These are phyloP conservation scores for Agrochola lota DNA, from an alignment of 2,888 invertebrate genomes.

Conservation along the genomic window DNA sequence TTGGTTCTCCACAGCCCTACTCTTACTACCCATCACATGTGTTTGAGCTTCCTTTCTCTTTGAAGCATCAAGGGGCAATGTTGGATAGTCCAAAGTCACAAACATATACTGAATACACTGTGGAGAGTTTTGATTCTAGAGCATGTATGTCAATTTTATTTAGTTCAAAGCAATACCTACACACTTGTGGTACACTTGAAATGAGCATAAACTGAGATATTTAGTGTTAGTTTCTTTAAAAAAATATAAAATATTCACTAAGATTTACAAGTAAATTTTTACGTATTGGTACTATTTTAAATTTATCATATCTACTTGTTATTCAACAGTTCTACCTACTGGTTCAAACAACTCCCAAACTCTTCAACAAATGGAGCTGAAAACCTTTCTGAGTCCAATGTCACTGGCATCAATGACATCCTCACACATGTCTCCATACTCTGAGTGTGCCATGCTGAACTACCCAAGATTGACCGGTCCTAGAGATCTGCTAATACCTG, in stretches of 20 bases:
- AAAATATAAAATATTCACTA: neutral
- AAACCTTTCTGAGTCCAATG: slow-evolving; percentile 82
- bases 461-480: slow-evolving; percentile 83
- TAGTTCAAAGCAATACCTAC: neutral
- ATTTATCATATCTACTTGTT: neutral
- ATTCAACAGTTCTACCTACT: slow-evolving; percentile 72
- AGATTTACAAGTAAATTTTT: neutral
- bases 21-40: slow-evolving; percentile 85
- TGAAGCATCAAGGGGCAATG: slow-evolving; percentile 71
- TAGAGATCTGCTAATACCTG: slow-evolving; percentile 85
- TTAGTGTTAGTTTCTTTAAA: neutral
- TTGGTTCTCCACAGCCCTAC: slow-evolving; percentile 87
- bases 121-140: slow-evolving; percentile 84
- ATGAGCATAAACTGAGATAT: neutral
- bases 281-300: neutral
- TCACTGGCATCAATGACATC: slow-evolving; percentile 82
- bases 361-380: slow-evolving; percentile 71
- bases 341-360: slow-evolving; percentile 69
- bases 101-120: slow-evolving; percentile 81
- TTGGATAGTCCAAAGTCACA: slow-evolving; percentile 73
- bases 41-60: slow-evolving; percentile 85
- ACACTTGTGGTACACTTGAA: neutral
- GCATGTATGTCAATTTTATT: slow-evolving; percentile 77
- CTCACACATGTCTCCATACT: slow-evolving; percentile 77
- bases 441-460: slow-evolving; percentile 72